Base-by-base conservation (phyloP, 2,797 vertebrate genomes). In the Sebastes kiyomatsui region DNA sequence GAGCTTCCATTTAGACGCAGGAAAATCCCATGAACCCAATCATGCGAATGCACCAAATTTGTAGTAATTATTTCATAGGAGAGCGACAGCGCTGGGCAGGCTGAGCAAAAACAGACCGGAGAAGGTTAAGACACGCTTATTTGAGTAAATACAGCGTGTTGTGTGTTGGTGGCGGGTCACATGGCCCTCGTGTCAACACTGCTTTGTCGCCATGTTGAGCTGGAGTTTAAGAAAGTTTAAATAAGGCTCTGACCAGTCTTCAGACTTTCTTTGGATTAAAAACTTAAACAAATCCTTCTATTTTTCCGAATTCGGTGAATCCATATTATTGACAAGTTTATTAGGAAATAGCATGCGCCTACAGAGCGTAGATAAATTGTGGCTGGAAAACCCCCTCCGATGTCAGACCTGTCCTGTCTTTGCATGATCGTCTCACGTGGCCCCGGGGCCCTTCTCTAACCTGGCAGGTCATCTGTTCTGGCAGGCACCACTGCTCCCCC, bases 11-110 rank as follows among this genome's bases (percentile, higher is more conserved):
- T 90, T 81, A 92, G 87, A 81, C 91, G 28, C 88, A 92, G 91
- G 92, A 94, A 93, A 94, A 93, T 94, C 93, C 90, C 92, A 90
- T 86, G 86, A 92, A 94, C 84, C 90, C 90, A 93, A 93, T 94
- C 93, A 92, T 87, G 89, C 77, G 55, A 92, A 93, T 60, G 83
- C 88, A 89, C 88, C 83, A 90, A 90, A 94, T 94, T 93, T 94
- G 92, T 92, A 82, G 91, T 88, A 92, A 93, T 95, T 90, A 92
- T 94, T 93, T 93, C 86, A 93, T 90, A 88, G 76, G 27, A 75
- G 84, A 86, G 80, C 70, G 79, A 90, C 87, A 89, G 92, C 80
- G 18, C 77, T 58, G 82, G 79, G 83, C 84, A 79, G 72, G 77
- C 89, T 93, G 93, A 93, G 93, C 61, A 78, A 83, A 93, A 91